A percentile compares a stretch with the other conserved stretches of the same genome.
Evolutionary conservation across 2,113 vertebrate genomes (phyloP).

Genomic region (Pseudorectes ferrugineus): DNA sequence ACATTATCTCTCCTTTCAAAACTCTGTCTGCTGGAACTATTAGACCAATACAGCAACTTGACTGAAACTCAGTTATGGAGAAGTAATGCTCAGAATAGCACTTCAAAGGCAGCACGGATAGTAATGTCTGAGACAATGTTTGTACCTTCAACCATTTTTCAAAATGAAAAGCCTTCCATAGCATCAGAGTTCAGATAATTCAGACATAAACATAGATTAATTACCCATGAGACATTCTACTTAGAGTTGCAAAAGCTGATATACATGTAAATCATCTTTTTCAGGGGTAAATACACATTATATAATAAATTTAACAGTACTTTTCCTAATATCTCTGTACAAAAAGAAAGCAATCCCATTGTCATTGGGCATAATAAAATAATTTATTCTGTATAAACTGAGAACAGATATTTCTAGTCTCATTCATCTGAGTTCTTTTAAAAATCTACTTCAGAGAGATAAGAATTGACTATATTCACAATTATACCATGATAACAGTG

Average conservation of each 20-base stretch:
- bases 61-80: neutral
- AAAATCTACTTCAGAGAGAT: neutral
- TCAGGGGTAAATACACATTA: neutral
- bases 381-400: neutral
- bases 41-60: neutral
- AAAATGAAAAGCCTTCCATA: neutral
- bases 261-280: neutral
- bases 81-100: neutral
- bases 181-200: neutral
- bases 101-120: neutral
- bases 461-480: neutral
- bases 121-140: neutral
- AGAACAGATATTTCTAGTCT: neutral
- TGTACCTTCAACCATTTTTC: neutral
- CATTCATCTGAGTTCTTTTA: neutral
- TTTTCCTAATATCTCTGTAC: neutral
- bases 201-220: neutral
- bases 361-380: neutral
- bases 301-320: neutral
- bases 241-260: neutral
- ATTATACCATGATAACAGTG: neutral
- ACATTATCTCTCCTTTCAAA: neutral
- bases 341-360: neutral
- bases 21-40: neutral
- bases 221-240: neutral